A percentile compares a stretch with the other conserved stretches of the same genome.
These are phyloP conservation scores for Hylaeus volcanicus DNA, from an alignment of 1,140 invertebrate species.

Conservation along the genomic window DNA sequence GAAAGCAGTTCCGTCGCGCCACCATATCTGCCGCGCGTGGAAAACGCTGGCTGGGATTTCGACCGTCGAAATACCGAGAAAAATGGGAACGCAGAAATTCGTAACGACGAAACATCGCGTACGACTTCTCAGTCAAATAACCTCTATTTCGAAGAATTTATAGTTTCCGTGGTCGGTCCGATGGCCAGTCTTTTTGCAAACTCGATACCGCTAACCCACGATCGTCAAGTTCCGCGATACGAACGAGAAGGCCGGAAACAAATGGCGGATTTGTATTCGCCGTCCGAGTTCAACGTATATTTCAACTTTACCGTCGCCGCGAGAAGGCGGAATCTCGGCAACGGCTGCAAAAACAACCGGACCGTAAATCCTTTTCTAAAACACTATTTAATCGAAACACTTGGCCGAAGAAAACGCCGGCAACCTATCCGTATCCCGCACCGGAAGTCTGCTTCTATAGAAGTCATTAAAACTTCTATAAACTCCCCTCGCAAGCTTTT, in stretches of 20 bases:
- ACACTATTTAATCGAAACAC: slow-evolving; percentile 56
- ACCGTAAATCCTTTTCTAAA: slow-evolving; percentile 45
- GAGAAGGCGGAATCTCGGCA: slow-evolving; percentile 17
- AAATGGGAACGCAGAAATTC: too few relatives aligned
- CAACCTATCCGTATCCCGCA: background rate
- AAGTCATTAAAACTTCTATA: background rate
- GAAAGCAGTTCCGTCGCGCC: background rate
- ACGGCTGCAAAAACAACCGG: slow-evolving; percentile 32
- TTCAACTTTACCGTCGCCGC: slow-evolving; percentile 21
- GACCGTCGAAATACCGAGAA: too few relatives aligned
- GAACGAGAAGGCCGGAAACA: slow-evolving; percentile 45
- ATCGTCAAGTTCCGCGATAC: slow-evolving; percentile 43
- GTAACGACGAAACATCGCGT: background rate
- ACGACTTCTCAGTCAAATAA: background rate
- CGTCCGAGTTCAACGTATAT: slow-evolving; percentile 37
- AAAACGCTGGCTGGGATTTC: background rate
- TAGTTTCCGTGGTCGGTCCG: slow-evolving; percentile 7
- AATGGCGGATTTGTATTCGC: slow-evolving; percentile 59
- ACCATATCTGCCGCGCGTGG: too few relatives aligned
- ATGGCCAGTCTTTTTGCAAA: slow-evolving; percentile 20
- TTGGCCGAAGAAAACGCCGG: background rate
- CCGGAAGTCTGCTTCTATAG: background rate
- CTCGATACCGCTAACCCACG: slow-evolving; percentile 26
- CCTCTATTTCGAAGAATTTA: slow-evolving; percentile 34
- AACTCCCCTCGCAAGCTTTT: background rate